Evolutionary conservation across 2,113 vertebrate genomes (phyloP).

Genomic region (Oenanthe oenanthe): DNA sequence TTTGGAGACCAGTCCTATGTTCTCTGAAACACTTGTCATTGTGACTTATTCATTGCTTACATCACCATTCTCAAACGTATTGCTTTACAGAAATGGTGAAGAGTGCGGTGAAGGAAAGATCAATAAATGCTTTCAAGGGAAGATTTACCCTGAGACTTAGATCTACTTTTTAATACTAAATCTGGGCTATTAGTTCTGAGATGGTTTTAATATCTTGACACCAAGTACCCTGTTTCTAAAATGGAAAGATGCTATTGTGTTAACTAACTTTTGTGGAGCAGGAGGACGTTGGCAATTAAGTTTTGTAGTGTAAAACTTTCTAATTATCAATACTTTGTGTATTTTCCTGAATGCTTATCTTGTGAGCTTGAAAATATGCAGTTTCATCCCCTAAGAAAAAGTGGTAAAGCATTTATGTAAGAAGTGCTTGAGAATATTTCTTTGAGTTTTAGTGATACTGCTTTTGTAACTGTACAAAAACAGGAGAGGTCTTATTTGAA

Average conservation of each 20-base stretch:
- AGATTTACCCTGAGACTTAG: slow-evolving; percentile 44
- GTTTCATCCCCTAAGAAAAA: not conserved
- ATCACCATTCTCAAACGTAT: slow-evolving; percentile 61
- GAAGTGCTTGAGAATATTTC: not conserved
- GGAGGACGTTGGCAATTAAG: not conserved
- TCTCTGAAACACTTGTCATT: slow-evolving; percentile 48
- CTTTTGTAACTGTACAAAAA: not conserved
- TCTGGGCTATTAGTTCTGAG: slow-evolving; percentile 24
- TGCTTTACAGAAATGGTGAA: slow-evolving; percentile 64
- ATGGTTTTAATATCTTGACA: slow-evolving; percentile 26
- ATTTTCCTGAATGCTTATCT: not conserved
- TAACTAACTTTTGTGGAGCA: slow-evolving; percentile 10
- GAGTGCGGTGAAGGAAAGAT: slow-evolving; percentile 30
- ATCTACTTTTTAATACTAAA: slow-evolving; percentile 48
- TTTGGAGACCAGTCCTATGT: slow-evolving; percentile 1
- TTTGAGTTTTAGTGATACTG: not conserved
- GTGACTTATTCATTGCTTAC: slow-evolving; percentile 68
- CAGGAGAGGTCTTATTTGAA: not conserved
- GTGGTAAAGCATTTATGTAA: not conserved
- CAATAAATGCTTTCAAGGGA: slow-evolving; percentile 67
- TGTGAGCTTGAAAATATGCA: not conserved
- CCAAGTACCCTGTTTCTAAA: not conserved
- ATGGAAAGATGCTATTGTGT: not conserved
- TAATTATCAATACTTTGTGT: not conserved
- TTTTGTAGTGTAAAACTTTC: not conserved